These are phyloP conservation scores for Himalopsyche kuldschensis DNA, from an alignment of 2,888 invertebrate species.

Conservation along the genomic window DNA sequence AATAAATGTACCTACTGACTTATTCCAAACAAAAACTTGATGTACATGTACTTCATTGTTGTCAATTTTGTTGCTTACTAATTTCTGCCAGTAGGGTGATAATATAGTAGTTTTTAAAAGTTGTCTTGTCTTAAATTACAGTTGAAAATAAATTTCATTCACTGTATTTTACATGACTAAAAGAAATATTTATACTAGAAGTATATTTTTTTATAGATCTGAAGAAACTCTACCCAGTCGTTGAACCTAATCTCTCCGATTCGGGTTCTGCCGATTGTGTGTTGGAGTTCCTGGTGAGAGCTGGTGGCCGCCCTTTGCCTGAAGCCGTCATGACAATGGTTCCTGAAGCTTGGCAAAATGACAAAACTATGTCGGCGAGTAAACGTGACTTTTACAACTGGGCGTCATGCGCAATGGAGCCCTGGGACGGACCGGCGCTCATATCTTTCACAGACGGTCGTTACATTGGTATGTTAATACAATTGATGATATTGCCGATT, in stretches of 20 bases:
- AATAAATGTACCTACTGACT: too few species aligned
- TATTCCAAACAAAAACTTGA: too few species aligned
- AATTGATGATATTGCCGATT: background rate
- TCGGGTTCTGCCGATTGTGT: constrained; percentile 98
- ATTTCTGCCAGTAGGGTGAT: too few species aligned
- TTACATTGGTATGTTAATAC: constrained; percentile 71
- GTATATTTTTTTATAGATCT: constrained; percentile 57
- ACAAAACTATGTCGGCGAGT: constrained; percentile 85
- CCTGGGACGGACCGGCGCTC: constrained; percentile 98
- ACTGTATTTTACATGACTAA: too few species aligned
- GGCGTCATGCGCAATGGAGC: constrained; percentile 98
- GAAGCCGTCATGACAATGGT: constrained; percentile 99
- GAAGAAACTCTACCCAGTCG: constrained; percentile 91
- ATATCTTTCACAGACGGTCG: constrained; percentile 98
- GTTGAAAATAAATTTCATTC: background rate
- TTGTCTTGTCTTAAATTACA: background rate
- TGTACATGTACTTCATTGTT: too few species aligned
- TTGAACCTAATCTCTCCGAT: constrained; percentile 96
- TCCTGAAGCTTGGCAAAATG: constrained; percentile 98
- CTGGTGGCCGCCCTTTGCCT: constrained; percentile 86
- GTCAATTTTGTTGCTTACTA: too few species aligned
- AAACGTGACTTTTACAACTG: constrained; percentile 96
- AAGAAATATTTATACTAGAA: too few species aligned
- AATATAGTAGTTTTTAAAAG: too few species aligned
- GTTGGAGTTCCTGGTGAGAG: constrained; percentile 93